These are phyloP conservation scores for Halotydeus destructor DNA, from an alignment of 1,140 invertebrate species.

Conservation along the genomic window DNA sequence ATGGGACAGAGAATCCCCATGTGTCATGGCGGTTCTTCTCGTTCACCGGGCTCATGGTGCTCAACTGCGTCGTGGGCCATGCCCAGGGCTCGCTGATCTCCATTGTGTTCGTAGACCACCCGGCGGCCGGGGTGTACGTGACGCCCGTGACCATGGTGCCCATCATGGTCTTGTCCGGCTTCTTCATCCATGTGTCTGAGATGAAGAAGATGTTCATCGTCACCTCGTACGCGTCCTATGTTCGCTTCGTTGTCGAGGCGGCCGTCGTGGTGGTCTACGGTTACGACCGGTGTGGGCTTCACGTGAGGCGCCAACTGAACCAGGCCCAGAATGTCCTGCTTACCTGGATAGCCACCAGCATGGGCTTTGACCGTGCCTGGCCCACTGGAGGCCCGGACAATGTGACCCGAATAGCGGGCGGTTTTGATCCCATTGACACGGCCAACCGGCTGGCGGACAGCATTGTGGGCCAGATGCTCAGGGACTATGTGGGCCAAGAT, in stretches of 20 bases:
- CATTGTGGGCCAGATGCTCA: no score
- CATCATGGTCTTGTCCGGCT: constrained; percentile 61
- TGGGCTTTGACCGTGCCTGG: no score
- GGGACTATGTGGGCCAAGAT: no score
- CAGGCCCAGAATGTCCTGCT: no score
- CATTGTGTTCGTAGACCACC: constrained; percentile 27
- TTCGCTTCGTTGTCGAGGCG: constrained; percentile 79
- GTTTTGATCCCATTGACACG: no score
- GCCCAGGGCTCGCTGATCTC: constrained; percentile 77
- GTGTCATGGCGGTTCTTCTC: not conserved
- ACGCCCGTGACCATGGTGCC: constrained; percentile 71
- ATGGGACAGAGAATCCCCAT: constrained; percentile 57
- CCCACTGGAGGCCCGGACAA: no score
- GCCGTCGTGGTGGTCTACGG: constrained; percentile 74
- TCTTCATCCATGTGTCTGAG: constrained; percentile 82
- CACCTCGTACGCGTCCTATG: constrained; percentile 71
- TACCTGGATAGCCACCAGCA: no score
- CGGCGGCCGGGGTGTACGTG: constrained; percentile 49
- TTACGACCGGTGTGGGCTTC: constrained; percentile 37
- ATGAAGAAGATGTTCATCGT: constrained; percentile 69
- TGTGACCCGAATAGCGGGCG: no score
- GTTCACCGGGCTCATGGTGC: constrained; percentile 61
- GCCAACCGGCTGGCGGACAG: no score
- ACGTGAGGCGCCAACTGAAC: no score
- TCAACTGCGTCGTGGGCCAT: constrained; percentile 71